These are phyloP conservation scores for Cassiopea xamachana DNA, from an alignment of 30 jellyfish, hydroid and myxozoan species.

Conservation along the genomic window DNA sequence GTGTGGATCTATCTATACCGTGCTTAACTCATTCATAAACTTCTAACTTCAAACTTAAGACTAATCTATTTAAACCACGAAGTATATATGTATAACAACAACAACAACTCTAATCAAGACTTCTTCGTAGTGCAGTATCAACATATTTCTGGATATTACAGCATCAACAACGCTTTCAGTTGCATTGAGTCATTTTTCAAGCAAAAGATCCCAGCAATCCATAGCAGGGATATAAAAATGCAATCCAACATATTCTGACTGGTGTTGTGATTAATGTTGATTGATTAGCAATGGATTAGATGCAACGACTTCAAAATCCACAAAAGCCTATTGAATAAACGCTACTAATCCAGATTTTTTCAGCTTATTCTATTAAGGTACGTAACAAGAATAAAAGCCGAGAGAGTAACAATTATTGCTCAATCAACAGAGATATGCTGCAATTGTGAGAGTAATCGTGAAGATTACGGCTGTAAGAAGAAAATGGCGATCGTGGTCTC, in stretches of 20 bases:
- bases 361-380: background rate
- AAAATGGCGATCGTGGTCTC: background rate
- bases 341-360: conserved; percentile 25
- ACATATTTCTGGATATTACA: too few species aligned
- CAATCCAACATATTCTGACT: background rate
- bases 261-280: background rate
- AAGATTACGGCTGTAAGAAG: conserved; percentile 11
- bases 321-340: conserved; percentile 15
- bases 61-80: too few species aligned
- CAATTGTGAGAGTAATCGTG: conserved; percentile 25
- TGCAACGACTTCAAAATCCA: conserved; percentile 3
- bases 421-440: conserved; percentile 43
- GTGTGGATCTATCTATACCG: too few species aligned
- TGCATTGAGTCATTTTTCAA: too few species aligned
- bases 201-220: too few species aligned
- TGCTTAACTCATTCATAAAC: too few species aligned
- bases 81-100: too few species aligned
- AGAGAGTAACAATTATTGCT: conserved; percentile 35
- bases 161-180: too few species aligned
- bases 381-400: background rate
- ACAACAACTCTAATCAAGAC: too few species aligned
- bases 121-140: too few species aligned
- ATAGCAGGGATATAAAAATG: background rate
- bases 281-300: conserved; percentile 2
- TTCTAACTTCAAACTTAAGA: too few species aligned